A percentile compares a stretch with the other conserved stretches of the same genome.
These are phyloP conservation scores for Stomatorhinus ivindoensis DNA, from an alignment of 2,113 vertebrate genomes.

Conservation along the genomic window DNA sequence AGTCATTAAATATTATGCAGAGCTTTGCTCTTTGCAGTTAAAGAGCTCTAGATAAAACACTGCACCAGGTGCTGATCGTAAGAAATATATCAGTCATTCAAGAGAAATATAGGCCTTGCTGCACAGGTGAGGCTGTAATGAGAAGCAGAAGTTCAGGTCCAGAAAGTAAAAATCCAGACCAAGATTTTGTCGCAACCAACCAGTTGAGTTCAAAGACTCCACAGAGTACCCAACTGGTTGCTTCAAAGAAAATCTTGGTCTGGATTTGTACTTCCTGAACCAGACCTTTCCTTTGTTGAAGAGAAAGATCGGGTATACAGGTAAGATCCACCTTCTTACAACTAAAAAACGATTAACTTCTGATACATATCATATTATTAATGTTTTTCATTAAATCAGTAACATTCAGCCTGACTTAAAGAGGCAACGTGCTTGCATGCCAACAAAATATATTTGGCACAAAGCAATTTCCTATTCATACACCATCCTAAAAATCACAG, in stretches of 20 bases:
- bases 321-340: background rate
- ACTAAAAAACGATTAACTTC: background rate
- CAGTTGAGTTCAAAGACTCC: background rate
- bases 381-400: background rate
- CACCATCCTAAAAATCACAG: background rate
- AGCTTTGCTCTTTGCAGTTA: background rate
- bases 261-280: background rate
- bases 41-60: background rate
- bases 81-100: background rate
- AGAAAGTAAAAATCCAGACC: background rate
- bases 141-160: background rate
- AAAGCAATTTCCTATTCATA: background rate
- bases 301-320: background rate
- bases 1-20: background rate
- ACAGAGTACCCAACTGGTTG: background rate
- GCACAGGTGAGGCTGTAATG: background rate
- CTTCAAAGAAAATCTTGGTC: background rate
- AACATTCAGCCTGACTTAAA: background rate
- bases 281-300: background rate
- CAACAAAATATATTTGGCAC: background rate
- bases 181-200: background rate
- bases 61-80: background rate
- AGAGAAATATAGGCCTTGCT: background rate
- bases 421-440: background rate
- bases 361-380: background rate